Evolutionary conservation across 1,140 invertebrate genomes (phyloP).

Genomic region (Gryon sp.): DNA sequence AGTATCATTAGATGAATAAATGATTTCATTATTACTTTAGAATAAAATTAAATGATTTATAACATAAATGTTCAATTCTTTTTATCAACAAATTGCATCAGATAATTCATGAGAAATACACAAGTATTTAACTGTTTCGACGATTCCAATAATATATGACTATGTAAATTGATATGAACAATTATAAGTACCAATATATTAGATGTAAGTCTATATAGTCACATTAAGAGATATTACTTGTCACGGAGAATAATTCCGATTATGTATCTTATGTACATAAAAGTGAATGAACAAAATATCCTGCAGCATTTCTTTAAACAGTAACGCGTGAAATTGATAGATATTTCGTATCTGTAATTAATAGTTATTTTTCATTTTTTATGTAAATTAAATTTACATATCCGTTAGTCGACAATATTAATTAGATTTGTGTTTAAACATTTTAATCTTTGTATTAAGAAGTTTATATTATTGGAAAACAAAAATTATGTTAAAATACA

Average conservation of each 20-base stretch:
- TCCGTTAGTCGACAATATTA: no score
- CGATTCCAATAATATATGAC: constrained; percentile 2
- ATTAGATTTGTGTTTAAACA: no score
- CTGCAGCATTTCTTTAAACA: background rate
- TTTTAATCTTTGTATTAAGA: no score
- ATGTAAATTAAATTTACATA: constrained; percentile 7
- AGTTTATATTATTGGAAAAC: no score
- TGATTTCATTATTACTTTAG: no score
- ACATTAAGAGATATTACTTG: constrained; percentile 43
- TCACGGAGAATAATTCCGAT: constrained; percentile 36
- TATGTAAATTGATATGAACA: constrained; percentile 25
- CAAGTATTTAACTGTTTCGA: background rate
- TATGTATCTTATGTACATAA: constrained; percentile 12
- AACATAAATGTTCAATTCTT: no score
- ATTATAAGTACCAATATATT: constrained; percentile 8
- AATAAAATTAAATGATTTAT: no score
- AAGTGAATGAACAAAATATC: constrained; percentile 1
- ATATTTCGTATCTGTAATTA: background rate
- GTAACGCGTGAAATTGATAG: constrained; percentile 18
- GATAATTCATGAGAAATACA: background rate
- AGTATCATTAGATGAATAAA: no score
- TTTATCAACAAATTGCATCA: no score
- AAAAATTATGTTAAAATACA: no score
- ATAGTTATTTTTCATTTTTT: constrained; percentile 1
- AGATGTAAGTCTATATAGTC: constrained; percentile 24